Evolutionary conservation across 92 coral and sea anemone genomes (phyloP).

Genomic region (Porites divaricata): DNA sequence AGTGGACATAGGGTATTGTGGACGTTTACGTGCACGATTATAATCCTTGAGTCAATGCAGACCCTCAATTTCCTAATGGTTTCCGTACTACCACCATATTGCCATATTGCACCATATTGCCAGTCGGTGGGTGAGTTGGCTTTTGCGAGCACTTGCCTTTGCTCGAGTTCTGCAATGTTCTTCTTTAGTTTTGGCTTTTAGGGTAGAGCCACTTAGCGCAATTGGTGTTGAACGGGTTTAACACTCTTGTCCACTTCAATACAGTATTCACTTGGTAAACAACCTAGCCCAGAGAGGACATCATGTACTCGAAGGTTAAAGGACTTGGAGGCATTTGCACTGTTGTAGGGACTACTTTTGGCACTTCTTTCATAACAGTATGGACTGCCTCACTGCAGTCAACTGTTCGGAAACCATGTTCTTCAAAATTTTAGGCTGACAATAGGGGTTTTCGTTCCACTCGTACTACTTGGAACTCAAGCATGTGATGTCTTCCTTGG

Average conservation of each 20-base stretch:
- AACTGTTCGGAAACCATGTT: neutral
- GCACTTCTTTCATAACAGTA: neutral
- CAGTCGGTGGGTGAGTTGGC: conserved; percentile 4
- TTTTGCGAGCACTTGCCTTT: conserved; percentile 33
- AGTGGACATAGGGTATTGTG: neutral
- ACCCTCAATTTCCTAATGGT: neutral
- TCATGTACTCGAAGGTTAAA: conserved; percentile 25
- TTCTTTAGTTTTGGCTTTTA: neutral
- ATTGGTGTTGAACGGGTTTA: conserved; percentile 20
- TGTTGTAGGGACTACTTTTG: neutral
- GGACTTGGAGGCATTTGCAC: conserved; percentile 13
- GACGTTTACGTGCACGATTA: neutral
- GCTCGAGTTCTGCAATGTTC: conserved; percentile 26
- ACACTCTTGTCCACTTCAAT: conserved; percentile 22
- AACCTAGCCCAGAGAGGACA: neutral
- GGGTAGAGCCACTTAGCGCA: neutral
- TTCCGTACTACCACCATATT: conserved; percentile 14
- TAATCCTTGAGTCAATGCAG: neutral
- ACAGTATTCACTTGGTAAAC: conserved; percentile 14
- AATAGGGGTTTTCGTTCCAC: neutral
- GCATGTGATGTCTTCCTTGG: neutral
- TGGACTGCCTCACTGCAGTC: neutral
- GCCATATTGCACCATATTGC: no score
- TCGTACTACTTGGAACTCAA: neutral
- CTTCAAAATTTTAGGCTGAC: neutral